A percentile compares a stretch with the other conserved stretches of the same genome.
Conservation (phyloP, 2,888 invertebrate genomes). For the Sarcophaga caerulescens region DNA sequence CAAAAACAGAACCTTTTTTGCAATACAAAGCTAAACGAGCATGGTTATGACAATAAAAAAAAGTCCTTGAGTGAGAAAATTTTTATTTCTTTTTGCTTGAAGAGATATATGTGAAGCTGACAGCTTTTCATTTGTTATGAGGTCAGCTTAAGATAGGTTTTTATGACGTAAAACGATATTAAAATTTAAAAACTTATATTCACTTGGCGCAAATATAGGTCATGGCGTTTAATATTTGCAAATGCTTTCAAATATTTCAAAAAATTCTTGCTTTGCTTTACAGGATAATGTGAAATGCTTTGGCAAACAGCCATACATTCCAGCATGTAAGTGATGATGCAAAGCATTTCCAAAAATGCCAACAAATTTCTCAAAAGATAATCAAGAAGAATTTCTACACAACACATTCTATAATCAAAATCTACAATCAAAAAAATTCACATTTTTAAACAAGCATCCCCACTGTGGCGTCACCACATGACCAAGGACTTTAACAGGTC, state of each 20-base stretch:
- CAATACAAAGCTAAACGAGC: too few species aligned
- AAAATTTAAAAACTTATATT: too few species aligned
- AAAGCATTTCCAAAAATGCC: neutral
- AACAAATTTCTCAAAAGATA: conserved; percentile 38
- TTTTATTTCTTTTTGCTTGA: too few species aligned
- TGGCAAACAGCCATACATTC: neutral
- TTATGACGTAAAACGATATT: too few species aligned
- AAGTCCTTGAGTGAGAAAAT: too few species aligned
- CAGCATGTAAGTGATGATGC: neutral
- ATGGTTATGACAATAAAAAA: too few species aligned
- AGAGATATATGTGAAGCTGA: too few species aligned
- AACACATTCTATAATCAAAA: neutral
- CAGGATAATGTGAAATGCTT: neutral
- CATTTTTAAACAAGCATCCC: conserved; percentile 11
- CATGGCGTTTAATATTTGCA: neutral
- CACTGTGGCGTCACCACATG: conserved; percentile 50
- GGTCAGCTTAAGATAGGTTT: too few species aligned
- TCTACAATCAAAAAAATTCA: too few species aligned
- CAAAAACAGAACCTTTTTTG: neutral
- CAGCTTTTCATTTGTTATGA: too few species aligned
- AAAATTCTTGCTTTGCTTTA: neutral
- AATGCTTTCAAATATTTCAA: neutral
- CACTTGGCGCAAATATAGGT: too few species aligned
- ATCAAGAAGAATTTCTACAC: conserved; percentile 6
- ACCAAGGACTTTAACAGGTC: conserved; percentile 36